Base-by-base conservation (phyloP, 1,140 invertebrate genomes). In the Magallana angulata region DNA sequence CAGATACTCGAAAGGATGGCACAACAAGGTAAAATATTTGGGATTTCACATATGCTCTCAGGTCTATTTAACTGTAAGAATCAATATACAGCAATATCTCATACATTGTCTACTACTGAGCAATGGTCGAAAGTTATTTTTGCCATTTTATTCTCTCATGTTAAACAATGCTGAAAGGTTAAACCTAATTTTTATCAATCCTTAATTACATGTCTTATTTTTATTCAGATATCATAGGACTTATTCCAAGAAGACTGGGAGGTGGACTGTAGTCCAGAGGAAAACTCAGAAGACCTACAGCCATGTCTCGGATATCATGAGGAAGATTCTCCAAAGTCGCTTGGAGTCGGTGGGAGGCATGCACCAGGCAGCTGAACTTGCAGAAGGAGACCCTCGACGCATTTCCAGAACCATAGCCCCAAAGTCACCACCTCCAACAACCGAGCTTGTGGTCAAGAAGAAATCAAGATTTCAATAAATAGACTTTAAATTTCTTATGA, bases 201-300 rank as follows among this genome's bases (percentile, higher is more conserved):
- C 1, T 83, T 7, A n/a, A 56, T 56, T 16, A 48, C 56, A 83
- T 83, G 9, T 2, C 8, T 48, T 57, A 12, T 36, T 57, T 57
- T 76, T 12, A 36, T 48, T 9, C 57, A 85, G 85, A 57, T 85
- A 85, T 58, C 36, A 58, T 12, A 71, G 85, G 76, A 85, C 64
- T 9, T 85, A 62, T 64, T 57, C 56, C 8, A 85, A 85, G 57
- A 85, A 85, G 48, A 16, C 11, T 56, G 85, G 16, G 18, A 24
- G 18, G 18, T 85, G 85, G 85, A 76, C 85, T 5, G 57, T 30
- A 11, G 30, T 76, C 7, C 6, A 12, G 11, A 57, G 24, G 7
- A 85, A 85, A 76, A 64, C 7, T 36, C 18, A 56, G 18, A 85
- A 85, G 24, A 76, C 12, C 11, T 85, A 85, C 36, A 18, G 16